Percentiles rank a stretch among this genome's conserved stretches.
Evolutionary conservation across 2,113 vertebrate species (phyloP).

Genomic region (Phalacrocorax carbo): DNA sequence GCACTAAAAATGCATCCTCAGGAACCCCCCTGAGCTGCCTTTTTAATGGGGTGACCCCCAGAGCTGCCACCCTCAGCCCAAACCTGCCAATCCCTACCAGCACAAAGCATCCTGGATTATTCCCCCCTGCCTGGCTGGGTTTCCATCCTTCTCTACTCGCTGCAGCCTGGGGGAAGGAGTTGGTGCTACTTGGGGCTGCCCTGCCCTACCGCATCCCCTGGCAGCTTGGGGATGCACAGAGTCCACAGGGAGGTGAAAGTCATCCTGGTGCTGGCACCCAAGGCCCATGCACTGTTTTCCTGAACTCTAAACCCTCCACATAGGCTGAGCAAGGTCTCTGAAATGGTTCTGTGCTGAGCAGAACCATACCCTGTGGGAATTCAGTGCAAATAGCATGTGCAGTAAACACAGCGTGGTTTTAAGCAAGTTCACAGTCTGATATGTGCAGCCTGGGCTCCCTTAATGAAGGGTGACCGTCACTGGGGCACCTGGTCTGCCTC

Average conservation of each 20-base stretch:
- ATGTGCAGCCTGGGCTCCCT: background rate
- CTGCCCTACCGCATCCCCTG: background rate
- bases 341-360: fast-evolving
- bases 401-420: background rate
- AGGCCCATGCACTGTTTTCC: background rate
- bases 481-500: background rate
- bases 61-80: background rate
- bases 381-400: fast-evolving
- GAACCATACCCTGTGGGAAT: background rate
- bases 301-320: background rate
- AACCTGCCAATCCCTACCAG: background rate
- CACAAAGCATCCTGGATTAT: background rate
- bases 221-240: background rate
- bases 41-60: background rate
- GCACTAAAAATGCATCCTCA: background rate
- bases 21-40: background rate
- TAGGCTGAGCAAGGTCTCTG: background rate
- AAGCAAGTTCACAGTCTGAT: background rate
- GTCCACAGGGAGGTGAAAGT: background rate
- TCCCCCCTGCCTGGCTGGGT: background rate
- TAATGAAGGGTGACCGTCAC: background rate
- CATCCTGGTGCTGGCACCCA: background rate
- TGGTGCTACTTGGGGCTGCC: background rate
- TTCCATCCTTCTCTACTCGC: background rate
- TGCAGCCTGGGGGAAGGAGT: background rate